Conservation (phyloP, 2,797 vertebrate genomes). For the Neopelma chrysocephalum region DNA sequence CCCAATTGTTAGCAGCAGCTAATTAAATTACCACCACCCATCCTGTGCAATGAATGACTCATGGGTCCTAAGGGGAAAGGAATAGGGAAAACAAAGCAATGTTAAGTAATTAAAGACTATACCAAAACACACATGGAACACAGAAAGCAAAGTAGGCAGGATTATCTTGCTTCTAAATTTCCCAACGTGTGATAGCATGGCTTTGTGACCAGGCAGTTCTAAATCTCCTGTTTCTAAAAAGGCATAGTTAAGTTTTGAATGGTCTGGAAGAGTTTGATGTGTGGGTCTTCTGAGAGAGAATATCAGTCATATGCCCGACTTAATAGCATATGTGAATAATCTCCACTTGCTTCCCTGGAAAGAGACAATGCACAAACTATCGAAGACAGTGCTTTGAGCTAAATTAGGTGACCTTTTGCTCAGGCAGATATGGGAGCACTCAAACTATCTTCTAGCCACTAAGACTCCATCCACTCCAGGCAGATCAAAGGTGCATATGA, state of each 20-base stretch:
- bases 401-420: neutral
- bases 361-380: neutral
- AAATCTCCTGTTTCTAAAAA: neutral
- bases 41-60: slow-evolving; percentile 62
- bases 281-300: neutral
- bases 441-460: neutral
- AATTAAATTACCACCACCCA: slow-evolving; percentile 65
- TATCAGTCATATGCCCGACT: neutral
- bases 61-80: slow-evolving; percentile 15
- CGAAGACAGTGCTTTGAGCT: neutral
- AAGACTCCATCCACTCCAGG: neutral
- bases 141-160: neutral
- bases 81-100: slow-evolving; percentile 34
- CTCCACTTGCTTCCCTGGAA: neutral
- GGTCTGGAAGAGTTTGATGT: neutral
- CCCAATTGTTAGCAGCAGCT: slow-evolving; percentile 17
- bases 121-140: slow-evolving; percentile 15
- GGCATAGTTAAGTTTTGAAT: neutral
- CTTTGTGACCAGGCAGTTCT: neutral
- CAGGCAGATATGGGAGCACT: neutral
- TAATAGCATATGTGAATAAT: neutral
- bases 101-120: neutral
- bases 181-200: neutral
- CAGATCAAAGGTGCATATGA: neutral
- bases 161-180: neutral